Evolutionary conservation across 2,113 vertebrate species (phyloP), one percentile per base, ranked within the genome.

Genomic region (Peromyscus leucopus): DNA sequence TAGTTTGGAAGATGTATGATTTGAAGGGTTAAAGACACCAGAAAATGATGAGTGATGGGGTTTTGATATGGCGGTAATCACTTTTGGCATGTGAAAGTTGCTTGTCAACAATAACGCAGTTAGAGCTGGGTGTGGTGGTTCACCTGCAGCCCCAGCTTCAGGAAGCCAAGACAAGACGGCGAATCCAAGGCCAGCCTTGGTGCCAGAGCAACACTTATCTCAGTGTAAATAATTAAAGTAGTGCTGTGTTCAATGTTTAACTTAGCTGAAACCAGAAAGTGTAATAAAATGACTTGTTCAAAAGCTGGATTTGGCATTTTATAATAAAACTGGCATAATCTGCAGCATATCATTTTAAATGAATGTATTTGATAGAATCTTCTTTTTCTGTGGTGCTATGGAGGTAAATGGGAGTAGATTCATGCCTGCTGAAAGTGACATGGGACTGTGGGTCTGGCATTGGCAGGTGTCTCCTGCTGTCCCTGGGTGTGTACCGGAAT

Each of bases 251-350:
- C 55, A n/a, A 51, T 67, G 78, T 94, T 96, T 93, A 93, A 94
- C 63, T 92, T 84, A 85, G 33, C 59, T 46, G 79, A 96, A 97
- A 90, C 48, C 55, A 91, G 46, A 65, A 86, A 83, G 15, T 72
- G 24, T 26, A 31, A 22, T 91, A 72, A 96, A 90, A 78, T 59
- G 26, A 90, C 89, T 76, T 76, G 63, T 46, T 92, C 59, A 94
- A 94, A 97, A 94, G 48, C 31, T 94, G 57, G 39, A 93, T 96
- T 95, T 83, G 46, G 31, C 33, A 63, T 91, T 93, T 91, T 95
- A 90, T 89, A 72, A 79, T 67, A 67, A 72, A 91, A 94, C 21
- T 83, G 78, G 89, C 67, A 93, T 91, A 42, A 87, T 63, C 42
- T 94, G 39, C 91, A 84, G 55, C 65, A 83, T 67, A n/a, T 69